Conservation (phyloP, 2,888 invertebrate genomes). For the Caradrina kadenii region DNA sequence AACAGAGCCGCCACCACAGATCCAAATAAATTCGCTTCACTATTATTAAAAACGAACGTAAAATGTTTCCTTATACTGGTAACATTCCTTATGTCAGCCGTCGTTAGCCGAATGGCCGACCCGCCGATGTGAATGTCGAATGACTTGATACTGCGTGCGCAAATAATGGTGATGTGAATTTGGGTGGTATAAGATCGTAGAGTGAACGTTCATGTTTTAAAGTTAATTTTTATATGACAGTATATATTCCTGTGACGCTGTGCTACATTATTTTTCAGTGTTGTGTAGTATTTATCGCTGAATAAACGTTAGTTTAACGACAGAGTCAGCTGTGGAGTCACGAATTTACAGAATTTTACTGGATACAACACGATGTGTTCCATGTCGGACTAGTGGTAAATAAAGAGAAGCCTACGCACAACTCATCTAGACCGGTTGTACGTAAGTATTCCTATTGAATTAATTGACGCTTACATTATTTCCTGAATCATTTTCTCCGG, state of each 20-base stretch:
- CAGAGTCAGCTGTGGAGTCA: constrained; percentile 72
- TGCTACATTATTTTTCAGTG: constrained; percentile 68
- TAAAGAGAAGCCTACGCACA: constrained; percentile 67
- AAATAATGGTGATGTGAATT: constrained; percentile 74
- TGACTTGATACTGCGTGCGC: constrained; percentile 70
- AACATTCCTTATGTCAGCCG: constrained; percentile 64
- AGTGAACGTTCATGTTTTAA: constrained; percentile 57
- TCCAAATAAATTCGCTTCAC: neutral
- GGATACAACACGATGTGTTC: constrained; percentile 76
- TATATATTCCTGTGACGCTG: constrained; percentile 59
- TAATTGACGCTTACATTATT: constrained; percentile 26
- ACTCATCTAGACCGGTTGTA: constrained; percentile 43
- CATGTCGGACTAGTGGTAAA: constrained; percentile 77
- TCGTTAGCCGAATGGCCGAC: constrained; percentile 63
- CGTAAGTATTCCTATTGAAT: constrained; percentile 57
- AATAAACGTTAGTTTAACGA: constrained; percentile 59
- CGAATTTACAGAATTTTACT: constrained; percentile 74
- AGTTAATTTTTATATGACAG: constrained; percentile 50
- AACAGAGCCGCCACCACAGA: neutral
- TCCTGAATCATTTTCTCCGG: constrained; percentile 41
- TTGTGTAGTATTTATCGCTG: constrained; percentile 62
- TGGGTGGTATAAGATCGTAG: constrained; percentile 62
- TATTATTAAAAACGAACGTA: neutral
- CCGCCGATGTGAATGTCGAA: constrained; percentile 59
- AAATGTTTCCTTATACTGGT: constrained; percentile 34